These are phyloP conservation scores for Poecilia wingei DNA, from an alignment of 2,797 vertebrate species.

Conservation along the genomic window DNA sequence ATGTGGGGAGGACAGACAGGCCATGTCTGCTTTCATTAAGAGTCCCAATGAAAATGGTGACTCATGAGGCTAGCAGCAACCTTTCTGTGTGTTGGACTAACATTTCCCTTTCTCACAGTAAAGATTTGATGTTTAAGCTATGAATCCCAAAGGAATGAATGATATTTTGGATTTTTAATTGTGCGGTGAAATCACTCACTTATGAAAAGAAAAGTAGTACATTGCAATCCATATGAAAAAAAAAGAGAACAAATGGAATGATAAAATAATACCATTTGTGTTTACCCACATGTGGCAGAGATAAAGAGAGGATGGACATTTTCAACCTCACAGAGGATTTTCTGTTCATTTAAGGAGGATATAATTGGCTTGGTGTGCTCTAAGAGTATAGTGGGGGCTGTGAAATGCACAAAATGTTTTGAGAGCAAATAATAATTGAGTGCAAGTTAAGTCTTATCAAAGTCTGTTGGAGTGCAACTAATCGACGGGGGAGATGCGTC, in stretches of 20 bases:
- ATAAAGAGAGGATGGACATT: constrained; percentile 41
- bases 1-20: constrained; percentile 62
- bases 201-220: constrained; percentile 14
- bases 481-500: constrained; percentile 76
- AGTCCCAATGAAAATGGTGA: constrained; percentile 61
- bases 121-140: constrained; percentile 35
- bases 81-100: constrained; percentile 33
- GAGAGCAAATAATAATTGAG: constrained; percentile 76
- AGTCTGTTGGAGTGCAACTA: constrained; percentile 83
- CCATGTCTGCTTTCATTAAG: constrained; percentile 68
- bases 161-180: constrained; percentile 22
- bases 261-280: constrained; percentile 37
- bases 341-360: constrained; percentile 55
- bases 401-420: constrained; percentile 72
- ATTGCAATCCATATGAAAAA: constrained; percentile 10
- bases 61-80: constrained; percentile 51
- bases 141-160: constrained; percentile 22
- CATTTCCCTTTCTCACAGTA: constrained; percentile 28
- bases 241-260: constrained; percentile 9
- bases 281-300: constrained; percentile 30
- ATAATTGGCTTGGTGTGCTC: constrained; percentile 71
- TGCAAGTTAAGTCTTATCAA: constrained; percentile 84
- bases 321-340: constrained; percentile 56
- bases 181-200: constrained; percentile 5
- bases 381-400: constrained; percentile 64